Base-by-base conservation (phyloP, 2,888 invertebrate species). In the Deroplatys truncata region DNA sequence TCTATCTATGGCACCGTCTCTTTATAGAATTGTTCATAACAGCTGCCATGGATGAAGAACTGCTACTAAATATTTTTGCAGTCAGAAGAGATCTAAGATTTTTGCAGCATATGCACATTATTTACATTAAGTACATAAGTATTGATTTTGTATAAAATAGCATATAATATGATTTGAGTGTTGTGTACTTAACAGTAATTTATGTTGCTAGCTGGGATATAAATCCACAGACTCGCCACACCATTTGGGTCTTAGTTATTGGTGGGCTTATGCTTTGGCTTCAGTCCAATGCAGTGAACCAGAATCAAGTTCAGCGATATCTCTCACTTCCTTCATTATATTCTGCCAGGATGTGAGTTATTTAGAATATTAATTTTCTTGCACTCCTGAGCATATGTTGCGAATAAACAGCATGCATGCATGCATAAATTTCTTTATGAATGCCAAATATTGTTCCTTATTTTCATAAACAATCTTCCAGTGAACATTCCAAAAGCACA, bases 191-290 rank as follows among this genome's bases (percentile, higher is more conserved):
- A 25, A n/a, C 7, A 4, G 84, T 28, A 16, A 15, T 5, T 15
- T 84, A 28, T 86, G 86, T 82, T 82, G 25, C 25, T 82, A 86
- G 86, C 82, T 86, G 86, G 86, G 89, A 89, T 91, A 91, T 92
- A 7, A 92, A 93, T 91, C 94, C 93, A 8, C 92, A 92, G 2
- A 92, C 92, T 8, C 92, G 94, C n/a, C 91, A 91, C 89, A 90
- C 91, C 25, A 72, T 90, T n/a, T 91, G 91, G 91, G 88, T 82
- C 56, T 29, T 90, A 35, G 86, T 89, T 29, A 28, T 91, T 29
- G 91, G 91, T 56, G 88, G 86, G 16, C 84, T 88, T 35, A 49
- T 83, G 29, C 84, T 84, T 82, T 90, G 88, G 89, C 82, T 90
- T 83, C 90, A 90, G 84, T 84, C 88, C 84, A 90, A 89, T 87